Base-by-base conservation (phyloP, 2,888 invertebrate species). In the Drosophila nigritarsus region DNA sequence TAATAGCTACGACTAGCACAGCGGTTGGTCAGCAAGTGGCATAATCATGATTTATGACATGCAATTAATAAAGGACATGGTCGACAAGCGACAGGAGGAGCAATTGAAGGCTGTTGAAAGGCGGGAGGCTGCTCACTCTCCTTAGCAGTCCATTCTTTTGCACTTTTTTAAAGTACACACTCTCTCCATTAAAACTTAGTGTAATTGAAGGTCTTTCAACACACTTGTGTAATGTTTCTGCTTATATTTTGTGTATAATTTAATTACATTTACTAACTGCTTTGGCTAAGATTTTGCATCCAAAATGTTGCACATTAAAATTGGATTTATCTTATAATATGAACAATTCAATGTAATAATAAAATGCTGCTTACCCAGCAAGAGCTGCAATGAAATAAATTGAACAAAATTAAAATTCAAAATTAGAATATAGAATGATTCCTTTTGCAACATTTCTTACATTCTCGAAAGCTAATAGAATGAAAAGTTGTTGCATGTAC, bases 41-140 rank as follows among this genome's bases (percentile, higher is more conserved):
- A 88, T 89, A 90, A 90, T 88, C 90, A 86, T 89, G 91, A 89
- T 89, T 89, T 90, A 89, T 89, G 86, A 75, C 78, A 86, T 74
- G 83, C 90, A 90, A 90, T 89, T 89, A 89, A 90, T 90, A 86
- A 76, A 81, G 77, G 83, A 78, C 76, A 87, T 73, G 85, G 72
- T 59, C 67, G 60, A 56, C 66, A 50, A 61, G 29, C 63, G 29
- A 13, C 45, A 54, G 49, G 5, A 63, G 50, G 58, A 55, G 20
- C 67, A 72, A 76, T 81, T 65, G 65, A 74, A 71, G 71, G 78
- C 75, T 82, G 85, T 78, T 87, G 89, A 87, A 80, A 87, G 15
- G 8, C 45, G 15, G 20, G 2, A 24, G 8, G 58, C 40, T 27
- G 20, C 24, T 18, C 45, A 15, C 34, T 34, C 24, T 9, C 18